Conservation (phyloP, 1,140 invertebrate species). For the Pogonus chalceus region DNA sequence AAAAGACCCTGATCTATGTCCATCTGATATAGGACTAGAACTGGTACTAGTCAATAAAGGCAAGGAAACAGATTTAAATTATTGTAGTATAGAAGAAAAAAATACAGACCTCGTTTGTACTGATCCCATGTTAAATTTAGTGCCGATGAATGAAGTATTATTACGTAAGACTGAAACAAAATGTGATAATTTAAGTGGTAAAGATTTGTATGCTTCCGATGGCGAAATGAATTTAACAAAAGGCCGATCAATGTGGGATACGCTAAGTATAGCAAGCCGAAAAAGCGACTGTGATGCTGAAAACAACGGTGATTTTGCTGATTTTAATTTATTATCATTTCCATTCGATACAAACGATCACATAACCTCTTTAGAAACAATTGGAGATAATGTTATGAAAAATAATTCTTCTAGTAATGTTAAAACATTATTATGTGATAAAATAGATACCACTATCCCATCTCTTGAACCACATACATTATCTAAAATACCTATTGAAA, state of each 20-base stretch:
- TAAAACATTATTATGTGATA: not conserved
- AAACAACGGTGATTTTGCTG: not conserved
- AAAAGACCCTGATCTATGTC: not conserved
- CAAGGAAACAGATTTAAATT: not conserved
- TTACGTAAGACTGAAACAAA: conserved; percentile 6
- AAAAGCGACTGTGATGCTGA: not conserved
- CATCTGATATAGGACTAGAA: not conserved
- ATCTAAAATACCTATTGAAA: not conserved
- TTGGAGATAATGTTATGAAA: not conserved
- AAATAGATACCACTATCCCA: not conserved
- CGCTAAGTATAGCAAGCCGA: not conserved
- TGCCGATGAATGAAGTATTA: conserved; percentile 1
- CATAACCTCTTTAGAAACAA: not conserved
- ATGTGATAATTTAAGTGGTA: not conserved
- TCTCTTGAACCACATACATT: not conserved
- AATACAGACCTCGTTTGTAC: not conserved
- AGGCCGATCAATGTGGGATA: not conserved
- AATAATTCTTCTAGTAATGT: not conserved
- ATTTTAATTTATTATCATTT: not conserved
- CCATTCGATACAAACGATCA: not conserved
- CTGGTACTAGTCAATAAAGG: not conserved
- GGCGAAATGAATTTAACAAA: not conserved
- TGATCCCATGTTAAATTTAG: not conserved
- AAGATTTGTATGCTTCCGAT: not conserved
- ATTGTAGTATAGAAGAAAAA: not conserved